These are phyloP conservation scores for Bergia puertoricense DNA, from an alignment of 92 coral and sea anemone species.

Conservation along the genomic window DNA sequence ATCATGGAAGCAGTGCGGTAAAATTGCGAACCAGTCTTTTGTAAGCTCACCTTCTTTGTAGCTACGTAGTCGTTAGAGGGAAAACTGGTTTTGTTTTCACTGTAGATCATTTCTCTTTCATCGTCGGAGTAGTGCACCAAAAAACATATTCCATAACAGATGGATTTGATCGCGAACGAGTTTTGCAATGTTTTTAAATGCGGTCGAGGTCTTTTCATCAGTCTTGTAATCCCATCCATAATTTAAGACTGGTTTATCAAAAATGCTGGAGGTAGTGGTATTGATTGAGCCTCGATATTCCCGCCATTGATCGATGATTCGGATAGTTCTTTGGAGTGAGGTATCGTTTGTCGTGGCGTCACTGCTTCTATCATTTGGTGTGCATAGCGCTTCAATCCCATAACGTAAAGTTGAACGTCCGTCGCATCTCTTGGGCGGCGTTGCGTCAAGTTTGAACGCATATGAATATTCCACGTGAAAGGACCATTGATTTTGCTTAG, in stretches of 20 bases:
- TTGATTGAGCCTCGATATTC: conserved; percentile 53
- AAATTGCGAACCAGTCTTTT: conserved; percentile 7
- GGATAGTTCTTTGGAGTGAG: conserved; percentile 46
- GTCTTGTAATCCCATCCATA: conserved; percentile 57
- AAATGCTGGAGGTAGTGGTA: conserved; percentile 38
- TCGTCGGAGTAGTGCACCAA: conserved; percentile 30
- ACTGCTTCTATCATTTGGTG: background rate
- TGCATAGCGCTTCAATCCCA: conserved; percentile 53
- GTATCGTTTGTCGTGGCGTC: background rate
- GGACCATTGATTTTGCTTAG: conserved; percentile 44
- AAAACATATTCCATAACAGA: conserved; percentile 49
- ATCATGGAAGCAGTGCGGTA: conserved; percentile 38
- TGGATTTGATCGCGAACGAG: conserved; percentile 54
- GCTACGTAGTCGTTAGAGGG: conserved; percentile 25
- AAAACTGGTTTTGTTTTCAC: background rate
- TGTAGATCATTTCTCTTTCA: conserved; percentile 20
- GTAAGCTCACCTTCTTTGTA: conserved; percentile 33
- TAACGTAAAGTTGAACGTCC: conserved; percentile 54
- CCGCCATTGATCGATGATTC: conserved; percentile 59
- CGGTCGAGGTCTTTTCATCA: conserved; percentile 36
- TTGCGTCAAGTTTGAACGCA: conserved; percentile 37
- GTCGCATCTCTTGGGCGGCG: conserved; percentile 50
- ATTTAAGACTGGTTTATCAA: conserved; percentile 53
- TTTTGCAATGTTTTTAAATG: conserved; percentile 37
- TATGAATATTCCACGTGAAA: conserved; percentile 53